These are phyloP conservation scores for Chloroceryle aenea DNA, from an alignment of 2,113 vertebrate species.

Conservation along the genomic window DNA sequence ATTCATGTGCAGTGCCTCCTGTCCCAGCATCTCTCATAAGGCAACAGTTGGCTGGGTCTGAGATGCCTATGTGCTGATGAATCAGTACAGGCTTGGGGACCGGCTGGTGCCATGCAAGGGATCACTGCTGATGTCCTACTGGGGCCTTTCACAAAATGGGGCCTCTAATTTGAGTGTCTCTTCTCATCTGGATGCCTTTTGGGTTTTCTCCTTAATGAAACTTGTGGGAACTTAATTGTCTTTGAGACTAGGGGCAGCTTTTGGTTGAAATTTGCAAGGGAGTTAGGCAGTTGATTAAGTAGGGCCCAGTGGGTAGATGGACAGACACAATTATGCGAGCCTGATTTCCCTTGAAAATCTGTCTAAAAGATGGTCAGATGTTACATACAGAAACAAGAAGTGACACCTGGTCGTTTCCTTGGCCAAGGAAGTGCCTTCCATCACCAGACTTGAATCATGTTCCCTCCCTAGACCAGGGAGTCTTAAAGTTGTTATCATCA, in stretches of 20 bases:
- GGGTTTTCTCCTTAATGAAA: neutral
- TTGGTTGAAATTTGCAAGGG: neutral
- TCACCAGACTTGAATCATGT: fast-evolving
- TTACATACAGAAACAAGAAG: neutral
- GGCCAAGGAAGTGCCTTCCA: neutral
- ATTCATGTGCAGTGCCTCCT: neutral
- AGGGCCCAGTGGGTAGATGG: neutral
- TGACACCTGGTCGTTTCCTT: neutral
- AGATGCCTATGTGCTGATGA: neutral
- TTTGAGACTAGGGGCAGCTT: neutral
- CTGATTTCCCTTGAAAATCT: neutral
- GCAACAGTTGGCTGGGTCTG: neutral
- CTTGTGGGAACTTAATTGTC: neutral
- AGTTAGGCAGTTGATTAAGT: neutral
- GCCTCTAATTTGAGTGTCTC: neutral
- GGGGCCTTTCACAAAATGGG: neutral
- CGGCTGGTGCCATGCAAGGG: neutral
- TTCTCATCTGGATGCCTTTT: neutral
- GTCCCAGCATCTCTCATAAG: neutral
- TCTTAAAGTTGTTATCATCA: neutral
- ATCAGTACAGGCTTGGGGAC: neutral
- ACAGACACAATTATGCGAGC: neutral
- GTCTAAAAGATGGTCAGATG: neutral
- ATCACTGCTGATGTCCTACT: neutral
- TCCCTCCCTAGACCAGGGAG: neutral